Evolutionary conservation across 2,888 invertebrate species (phyloP).

Genomic region (Orthosia gracilis): DNA sequence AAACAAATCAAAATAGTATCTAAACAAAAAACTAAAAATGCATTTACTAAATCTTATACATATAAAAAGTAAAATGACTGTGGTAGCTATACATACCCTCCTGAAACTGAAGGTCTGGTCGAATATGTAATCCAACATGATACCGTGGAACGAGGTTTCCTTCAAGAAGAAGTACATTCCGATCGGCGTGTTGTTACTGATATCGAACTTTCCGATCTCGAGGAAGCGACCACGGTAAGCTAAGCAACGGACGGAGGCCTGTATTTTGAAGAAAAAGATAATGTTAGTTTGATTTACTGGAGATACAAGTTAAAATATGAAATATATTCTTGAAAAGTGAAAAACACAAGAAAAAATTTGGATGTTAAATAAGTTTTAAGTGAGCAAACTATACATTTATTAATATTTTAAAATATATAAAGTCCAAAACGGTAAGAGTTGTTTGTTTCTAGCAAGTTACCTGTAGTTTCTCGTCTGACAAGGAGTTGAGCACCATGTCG

Average conservation of each 20-base stretch:
- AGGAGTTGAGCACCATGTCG: slow-evolving; percentile 97
- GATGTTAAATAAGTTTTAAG: neutral
- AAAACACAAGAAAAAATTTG: neutral
- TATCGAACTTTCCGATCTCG: slow-evolving; percentile 95
- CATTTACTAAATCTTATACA: neutral
- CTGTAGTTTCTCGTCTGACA: slow-evolving; percentile 97
- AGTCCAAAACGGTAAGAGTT: neutral
- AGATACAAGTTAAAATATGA: neutral
- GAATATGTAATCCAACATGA: slow-evolving; percentile 90
- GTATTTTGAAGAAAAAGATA: neutral
- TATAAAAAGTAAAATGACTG: neutral
- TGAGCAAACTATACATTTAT: neutral
- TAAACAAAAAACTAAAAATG: neutral
- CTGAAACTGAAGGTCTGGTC: slow-evolving; percentile 83
- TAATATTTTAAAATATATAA: neutral
- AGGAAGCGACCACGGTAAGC: slow-evolving; percentile 93
- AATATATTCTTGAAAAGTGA: neutral
- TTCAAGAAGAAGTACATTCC: slow-evolving; percentile 93
- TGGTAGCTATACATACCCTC: slow-evolving; percentile 74
- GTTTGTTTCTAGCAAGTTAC: slow-evolving; percentile 73
- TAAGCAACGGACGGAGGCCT: slow-evolving; percentile 90
- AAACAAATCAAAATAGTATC: neutral
- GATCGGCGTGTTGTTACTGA: slow-evolving; percentile 92
- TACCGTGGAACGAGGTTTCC: slow-evolving; percentile 91
- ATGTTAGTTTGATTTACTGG: neutral